phyloP scores from a whole-genome alignment of 2,797 vertebrate genomes.

The Bufotes viridis region DNA sequence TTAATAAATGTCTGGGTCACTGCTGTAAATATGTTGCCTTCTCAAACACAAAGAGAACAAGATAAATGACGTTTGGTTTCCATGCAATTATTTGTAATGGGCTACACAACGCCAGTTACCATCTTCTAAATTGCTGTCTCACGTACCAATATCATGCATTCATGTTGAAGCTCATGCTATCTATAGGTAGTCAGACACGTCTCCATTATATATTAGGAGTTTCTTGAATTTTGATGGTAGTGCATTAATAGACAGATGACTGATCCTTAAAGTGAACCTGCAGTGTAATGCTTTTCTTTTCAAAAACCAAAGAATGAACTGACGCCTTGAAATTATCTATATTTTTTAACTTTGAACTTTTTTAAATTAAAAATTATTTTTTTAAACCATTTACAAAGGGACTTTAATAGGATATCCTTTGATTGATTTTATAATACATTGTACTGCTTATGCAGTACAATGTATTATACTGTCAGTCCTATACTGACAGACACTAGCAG shows the following conservation, averaged over 20 bases:
- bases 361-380: too few species aligned
- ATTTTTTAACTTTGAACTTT: too few species aligned
- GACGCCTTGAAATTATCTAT: too few species aligned
- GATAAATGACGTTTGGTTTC: conserved; percentile 53
- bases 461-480: too few species aligned
- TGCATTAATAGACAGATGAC: not conserved
- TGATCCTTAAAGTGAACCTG: not conserved
- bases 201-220: not conserved
- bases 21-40: conserved; percentile 47
- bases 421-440: too few species aligned
- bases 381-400: too few species aligned
- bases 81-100: conserved; percentile 45
- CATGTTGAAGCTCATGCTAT: not conserved
- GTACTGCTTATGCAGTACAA: too few species aligned
- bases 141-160: not conserved
- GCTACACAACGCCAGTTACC: conserved; percentile 1
- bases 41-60: conserved; percentile 50
- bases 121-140: conserved; percentile 28
- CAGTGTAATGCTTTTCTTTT: not conserved
- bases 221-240: not conserved
- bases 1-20: conserved; percentile 49
- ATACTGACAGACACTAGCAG: too few species aligned
- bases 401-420: too few species aligned
- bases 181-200: not conserved
- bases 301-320: too few species aligned